phyloP scores from a whole-genome alignment of 2,113 vertebrate genomes.

The Aspiorhynchus laticeps region DNA sequence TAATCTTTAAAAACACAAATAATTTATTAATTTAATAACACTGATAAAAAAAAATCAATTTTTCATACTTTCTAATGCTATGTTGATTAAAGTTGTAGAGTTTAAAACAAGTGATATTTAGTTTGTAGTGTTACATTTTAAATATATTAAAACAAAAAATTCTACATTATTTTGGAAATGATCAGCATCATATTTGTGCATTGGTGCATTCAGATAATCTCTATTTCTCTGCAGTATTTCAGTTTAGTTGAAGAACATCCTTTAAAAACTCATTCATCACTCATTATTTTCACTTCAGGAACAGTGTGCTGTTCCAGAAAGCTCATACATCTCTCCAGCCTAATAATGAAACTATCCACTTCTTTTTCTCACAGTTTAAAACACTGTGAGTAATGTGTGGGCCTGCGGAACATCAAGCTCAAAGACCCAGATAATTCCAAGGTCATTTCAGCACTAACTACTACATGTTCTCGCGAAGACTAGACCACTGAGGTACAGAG shows the following conservation, averaged over 20 bases:
- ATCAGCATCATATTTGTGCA: not conserved
- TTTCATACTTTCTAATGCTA: too few relatives aligned
- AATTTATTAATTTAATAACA: too few relatives aligned
- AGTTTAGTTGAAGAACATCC: not conserved
- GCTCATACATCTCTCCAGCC: not conserved
- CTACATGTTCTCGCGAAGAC: conserved; percentile 5
- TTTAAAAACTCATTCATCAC: not conserved
- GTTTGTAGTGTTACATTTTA: too few relatives aligned
- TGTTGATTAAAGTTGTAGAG: too few relatives aligned
- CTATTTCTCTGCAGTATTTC: not conserved
- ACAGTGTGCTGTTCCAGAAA: not conserved
- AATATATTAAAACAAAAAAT: too few relatives aligned
- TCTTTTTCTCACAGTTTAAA: not conserved
- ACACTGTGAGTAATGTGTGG: conserved; percentile 13
- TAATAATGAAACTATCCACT: not conserved
- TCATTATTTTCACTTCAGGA: not conserved
- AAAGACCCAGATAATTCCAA: conserved; percentile 14
- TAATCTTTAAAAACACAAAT: too few relatives aligned
- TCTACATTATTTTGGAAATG: too few relatives aligned
- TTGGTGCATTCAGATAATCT: not conserved
- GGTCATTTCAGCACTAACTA: conserved; percentile 27
- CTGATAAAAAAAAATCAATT: too few relatives aligned
- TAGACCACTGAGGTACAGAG: conserved; percentile 15
- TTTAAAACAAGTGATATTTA: too few relatives aligned
- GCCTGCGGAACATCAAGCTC: conserved; percentile 22